Conservation (phyloP, 2,888 invertebrate species). For the Horisme vitalbata region DNA sequence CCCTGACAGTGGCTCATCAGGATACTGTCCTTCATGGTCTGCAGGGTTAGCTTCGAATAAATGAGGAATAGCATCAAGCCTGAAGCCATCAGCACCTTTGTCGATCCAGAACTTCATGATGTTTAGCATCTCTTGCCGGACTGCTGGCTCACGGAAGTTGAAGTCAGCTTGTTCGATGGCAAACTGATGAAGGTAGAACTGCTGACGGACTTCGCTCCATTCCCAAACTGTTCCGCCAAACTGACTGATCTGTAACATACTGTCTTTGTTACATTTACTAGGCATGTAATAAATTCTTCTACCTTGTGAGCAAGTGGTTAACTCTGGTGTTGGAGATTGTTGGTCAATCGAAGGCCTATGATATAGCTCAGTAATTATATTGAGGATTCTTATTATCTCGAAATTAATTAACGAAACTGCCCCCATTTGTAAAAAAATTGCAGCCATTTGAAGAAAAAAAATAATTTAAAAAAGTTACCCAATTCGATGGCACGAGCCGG, state of each 20-base stretch:
- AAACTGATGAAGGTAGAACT: slow-evolving; percentile 88
- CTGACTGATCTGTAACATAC: slow-evolving; percentile 62
- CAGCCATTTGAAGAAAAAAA: too few relatives aligned
- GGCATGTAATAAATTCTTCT: too few relatives aligned
- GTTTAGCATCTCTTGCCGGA: slow-evolving; percentile 80
- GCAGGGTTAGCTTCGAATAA: slow-evolving; percentile 77
- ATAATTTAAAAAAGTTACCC: too few relatives aligned
- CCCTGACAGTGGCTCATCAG: slow-evolving; percentile 78
- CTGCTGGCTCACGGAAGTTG: slow-evolving; percentile 84
- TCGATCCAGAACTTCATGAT: slow-evolving; percentile 89
- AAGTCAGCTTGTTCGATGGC: slow-evolving; percentile 85
- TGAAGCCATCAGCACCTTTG: slow-evolving; percentile 89
- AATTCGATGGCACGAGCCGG: slow-evolving; percentile 75
- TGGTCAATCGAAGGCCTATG: background rate
- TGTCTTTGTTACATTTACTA: too few relatives aligned
- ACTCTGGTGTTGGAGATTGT: too few relatives aligned
- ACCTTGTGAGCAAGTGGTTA: too few relatives aligned
- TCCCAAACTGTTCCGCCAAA: slow-evolving; percentile 88
- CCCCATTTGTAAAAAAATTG: too few relatives aligned
- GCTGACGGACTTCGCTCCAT: slow-evolving; percentile 83
- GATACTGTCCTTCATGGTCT: slow-evolving; percentile 58
- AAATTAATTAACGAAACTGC: too few relatives aligned
- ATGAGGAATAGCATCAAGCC: slow-evolving; percentile 86
- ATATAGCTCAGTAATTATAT: too few relatives aligned
- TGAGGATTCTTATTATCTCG: too few relatives aligned